Base-by-base conservation (phyloP, 1,140 invertebrate species). In the Colletes latitarsis region DNA sequence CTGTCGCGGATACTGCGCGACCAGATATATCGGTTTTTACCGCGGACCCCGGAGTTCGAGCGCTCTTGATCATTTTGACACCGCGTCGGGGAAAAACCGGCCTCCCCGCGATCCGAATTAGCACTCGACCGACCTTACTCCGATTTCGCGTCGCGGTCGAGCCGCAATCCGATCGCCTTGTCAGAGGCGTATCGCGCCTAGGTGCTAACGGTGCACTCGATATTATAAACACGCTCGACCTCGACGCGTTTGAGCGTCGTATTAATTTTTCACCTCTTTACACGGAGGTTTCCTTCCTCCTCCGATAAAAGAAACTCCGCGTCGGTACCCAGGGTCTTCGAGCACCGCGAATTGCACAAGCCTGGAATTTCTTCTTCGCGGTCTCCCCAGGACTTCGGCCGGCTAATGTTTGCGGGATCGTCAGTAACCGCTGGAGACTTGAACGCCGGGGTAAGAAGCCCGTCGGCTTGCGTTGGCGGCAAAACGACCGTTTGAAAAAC, bases 361-460 rank as follows among this genome's bases (percentile, higher is more conserved):
- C 84, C 82, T 89, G 91, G 91, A 93, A 93, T 93, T 93, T 92
- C 90, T 87, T 86, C 75, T 55, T 72, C 84, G 58, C 75, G 79
- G 71, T 52, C 83, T 78, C 82, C 74, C 68, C 68, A 78, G 82
- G 72, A 81, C 73, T 77, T 76, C 62, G 58, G 63, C 9, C 52
- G 86, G 70, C 85, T 87, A 86, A 93, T 89, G 90, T 93, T 91
- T 81, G 84, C 82, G 71, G 88, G 77, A 91, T 88, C 89, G 92
- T 81, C 92, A 93, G 92, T 93, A 93, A 46, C 43, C 49, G 52
- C 76, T 41, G 76, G 91, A 89, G 92, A 93, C 90, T 93, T 91
- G 91, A 93, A 93, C 91, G 92, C 91, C 88, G 83, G 92, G 90
- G 70, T 91, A 93, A 93, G 92, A 92, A 92, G 87, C 88, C 57